A percentile compares a stretch with the other conserved stretches of the same genome.
These are phyloP conservation scores for Sesia bembeciformis DNA, from an alignment of 2,888 invertebrate genomes.

Conservation along the genomic window DNA sequence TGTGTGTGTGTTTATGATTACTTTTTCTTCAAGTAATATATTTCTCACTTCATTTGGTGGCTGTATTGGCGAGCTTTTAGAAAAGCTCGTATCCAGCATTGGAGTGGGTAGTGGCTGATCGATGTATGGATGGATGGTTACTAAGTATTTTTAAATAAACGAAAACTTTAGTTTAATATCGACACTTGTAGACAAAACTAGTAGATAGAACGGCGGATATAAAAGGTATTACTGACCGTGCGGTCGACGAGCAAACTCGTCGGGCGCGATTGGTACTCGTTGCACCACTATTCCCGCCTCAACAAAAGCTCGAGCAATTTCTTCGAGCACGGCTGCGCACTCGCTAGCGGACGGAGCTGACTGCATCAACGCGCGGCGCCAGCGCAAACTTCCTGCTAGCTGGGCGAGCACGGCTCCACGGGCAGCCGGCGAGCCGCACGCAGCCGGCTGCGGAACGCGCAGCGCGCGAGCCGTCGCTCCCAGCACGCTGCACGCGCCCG, in stretches of 20 bases:
- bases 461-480: conserved; percentile 15
- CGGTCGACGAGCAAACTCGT: conserved; percentile 15
- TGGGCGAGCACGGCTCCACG: conserved; percentile 13
- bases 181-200: no score
- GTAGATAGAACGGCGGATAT: neutral
- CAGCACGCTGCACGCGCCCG: conserved; percentile 24
- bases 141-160: neutral
- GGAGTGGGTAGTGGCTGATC: no score
- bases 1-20: no score
- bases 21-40: no score
- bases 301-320: conserved; percentile 17
- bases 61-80: no score
- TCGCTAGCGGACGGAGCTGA: conserved; percentile 15
- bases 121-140: neutral
- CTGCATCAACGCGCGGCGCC: conserved; percentile 34
- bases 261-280: conserved; percentile 4
- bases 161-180: no score
- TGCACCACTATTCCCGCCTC: conserved; percentile 23
- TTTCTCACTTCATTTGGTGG: no score
- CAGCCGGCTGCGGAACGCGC: conserved; percentile 14
- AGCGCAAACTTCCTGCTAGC: conserved; percentile 28
- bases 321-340: conserved; percentile 14
- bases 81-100: no score
- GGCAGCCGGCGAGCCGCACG: conserved; percentile 17
- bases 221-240: conserved; percentile 22